Conservation (phyloP, 2,113 vertebrate species). For the Desmodus rotundus region DNA sequence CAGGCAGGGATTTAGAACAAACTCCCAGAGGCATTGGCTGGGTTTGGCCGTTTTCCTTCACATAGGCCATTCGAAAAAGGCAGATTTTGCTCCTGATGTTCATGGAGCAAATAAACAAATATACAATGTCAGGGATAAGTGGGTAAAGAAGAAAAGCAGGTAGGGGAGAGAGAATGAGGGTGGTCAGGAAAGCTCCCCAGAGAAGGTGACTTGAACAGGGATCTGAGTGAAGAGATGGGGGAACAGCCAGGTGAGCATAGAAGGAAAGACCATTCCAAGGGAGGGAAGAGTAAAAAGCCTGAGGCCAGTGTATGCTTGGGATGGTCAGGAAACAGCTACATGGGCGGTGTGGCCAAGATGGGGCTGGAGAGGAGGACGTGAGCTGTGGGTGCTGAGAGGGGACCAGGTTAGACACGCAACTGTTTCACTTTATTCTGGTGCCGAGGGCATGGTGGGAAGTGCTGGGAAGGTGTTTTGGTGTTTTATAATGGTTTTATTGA, state of each 20-base stretch:
- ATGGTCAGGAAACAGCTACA: neutral
- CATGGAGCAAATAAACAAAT: neutral
- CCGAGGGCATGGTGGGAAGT: accelerated
- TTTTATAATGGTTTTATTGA: neutral
- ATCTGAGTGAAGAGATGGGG: neutral
- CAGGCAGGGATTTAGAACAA: neutral
- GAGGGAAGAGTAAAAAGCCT: neutral
- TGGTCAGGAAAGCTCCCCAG: neutral
- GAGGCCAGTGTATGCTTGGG: accelerated
- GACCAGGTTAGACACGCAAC: neutral
- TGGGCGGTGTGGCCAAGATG: neutral
- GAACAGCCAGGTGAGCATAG: neutral
- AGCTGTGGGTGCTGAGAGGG: neutral
- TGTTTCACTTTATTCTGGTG: neutral
- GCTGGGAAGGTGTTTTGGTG: neutral
- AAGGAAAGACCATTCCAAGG: neutral
- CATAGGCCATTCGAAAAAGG: accelerated
- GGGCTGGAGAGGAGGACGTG: neutral
- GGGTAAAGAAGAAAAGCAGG: neutral
- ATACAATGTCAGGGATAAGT: neutral
- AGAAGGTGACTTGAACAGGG: neutral
- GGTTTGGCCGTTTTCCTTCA: neutral
- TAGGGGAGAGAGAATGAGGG: neutral
- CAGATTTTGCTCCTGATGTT: neutral
- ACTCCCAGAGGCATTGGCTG: neutral